Evolutionary conservation across 1,140 invertebrate species (phyloP), one percentile per base, ranked within the genome.

Genomic region (Panulirus ornatus): DNA sequence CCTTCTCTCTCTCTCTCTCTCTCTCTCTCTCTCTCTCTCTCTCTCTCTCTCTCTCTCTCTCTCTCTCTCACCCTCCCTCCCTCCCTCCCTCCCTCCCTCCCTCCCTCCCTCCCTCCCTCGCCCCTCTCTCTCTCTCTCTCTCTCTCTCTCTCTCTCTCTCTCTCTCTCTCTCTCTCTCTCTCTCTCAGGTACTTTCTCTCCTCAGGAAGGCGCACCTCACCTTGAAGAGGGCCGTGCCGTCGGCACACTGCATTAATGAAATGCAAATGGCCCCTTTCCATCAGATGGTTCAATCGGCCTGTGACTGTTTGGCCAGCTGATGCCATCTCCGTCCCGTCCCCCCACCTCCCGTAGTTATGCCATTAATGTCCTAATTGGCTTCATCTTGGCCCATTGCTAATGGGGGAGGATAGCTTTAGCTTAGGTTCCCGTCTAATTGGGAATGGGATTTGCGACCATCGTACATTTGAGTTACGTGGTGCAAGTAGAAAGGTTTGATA

Each of bases 361-460:
- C 54, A 58, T 58, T 58, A 58, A 58, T 58, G 54, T 14, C 54
- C 54, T 58, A 58, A 58, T 58, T 58, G 54, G 54, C 54, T 58
- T 58, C 22, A 58, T 58, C 54, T 58, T 58, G 54, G 54, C 54
- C 19, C 22, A 14, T 22, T 58, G 14, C 6, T 58, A 58, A 47
- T 47, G 44, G 2, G 19, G 54, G 1, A 19, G 3, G 54, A 58
- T n/a, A n/a, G n/a, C n/a, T n/a, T n/a, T n/a, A n/a, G n/a, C n/a
- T n/a, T n/a, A n/a, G n/a, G n/a, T n/a, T n/a, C 14, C 44, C 44
- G 44, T 47, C 44, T 47, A 11, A 47, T 47, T 47, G 44, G n/a
- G n/a, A n/a, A n/a, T n/a, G n/a, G n/a, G n/a, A n/a, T n/a, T n/a
- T n/a, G n/a, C n/a, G n/a, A n/a, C n/a, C n/a, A n/a, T n/a, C n/a